phyloP scores from a whole-genome alignment of 1,140 invertebrate genomes.

The Drosophila sturtevanti region DNA sequence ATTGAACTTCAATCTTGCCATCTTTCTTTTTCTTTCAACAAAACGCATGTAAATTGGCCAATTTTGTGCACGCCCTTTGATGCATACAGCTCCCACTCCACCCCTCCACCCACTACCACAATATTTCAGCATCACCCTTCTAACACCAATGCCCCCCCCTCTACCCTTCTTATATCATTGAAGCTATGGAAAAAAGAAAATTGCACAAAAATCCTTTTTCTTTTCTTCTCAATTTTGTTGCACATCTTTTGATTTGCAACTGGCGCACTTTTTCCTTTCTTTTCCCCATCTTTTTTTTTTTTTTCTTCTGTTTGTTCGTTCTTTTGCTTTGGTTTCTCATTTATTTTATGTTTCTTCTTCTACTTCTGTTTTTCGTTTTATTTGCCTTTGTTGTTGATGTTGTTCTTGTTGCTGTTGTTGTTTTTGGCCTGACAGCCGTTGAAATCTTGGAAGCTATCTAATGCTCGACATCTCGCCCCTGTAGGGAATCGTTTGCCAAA shows the following conservation, averaged over 20 bases:
- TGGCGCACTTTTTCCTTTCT: constrained; percentile 58
- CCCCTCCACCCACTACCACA: constrained; percentile 25
- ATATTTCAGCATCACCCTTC: too few species aligned
- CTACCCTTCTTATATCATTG: constrained; percentile 13
- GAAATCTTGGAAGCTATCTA: neutral
- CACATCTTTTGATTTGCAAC: constrained; percentile 64
- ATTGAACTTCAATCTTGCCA: constrained; percentile 68
- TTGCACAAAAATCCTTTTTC: constrained; percentile 65
- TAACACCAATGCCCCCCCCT: neutral
- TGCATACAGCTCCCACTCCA: constrained; percentile 18
- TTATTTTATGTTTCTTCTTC: constrained; percentile 6
- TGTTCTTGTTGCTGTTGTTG: constrained; percentile 27
- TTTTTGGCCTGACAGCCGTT: constrained; percentile 28
- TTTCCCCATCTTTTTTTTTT: constrained; percentile 5
- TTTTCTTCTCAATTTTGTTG: constrained; percentile 41
- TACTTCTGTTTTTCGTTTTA: neutral
- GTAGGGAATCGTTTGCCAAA: constrained; percentile 19
- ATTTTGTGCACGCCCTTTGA: constrained; percentile 51
- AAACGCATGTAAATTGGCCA: constrained; percentile 78
- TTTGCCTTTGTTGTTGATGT: constrained; percentile 14
- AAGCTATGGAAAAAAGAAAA: constrained; percentile 38
- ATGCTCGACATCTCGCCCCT: neutral
- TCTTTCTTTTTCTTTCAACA: constrained; percentile 39
- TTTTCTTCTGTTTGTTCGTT: neutral
- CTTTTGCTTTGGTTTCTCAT: constrained; percentile 1